A percentile compares a stretch with the other conserved stretches of the same genome.
Conservation (phyloP, 2,888 invertebrate genomes). For the Hyposoter dolosus region DNA sequence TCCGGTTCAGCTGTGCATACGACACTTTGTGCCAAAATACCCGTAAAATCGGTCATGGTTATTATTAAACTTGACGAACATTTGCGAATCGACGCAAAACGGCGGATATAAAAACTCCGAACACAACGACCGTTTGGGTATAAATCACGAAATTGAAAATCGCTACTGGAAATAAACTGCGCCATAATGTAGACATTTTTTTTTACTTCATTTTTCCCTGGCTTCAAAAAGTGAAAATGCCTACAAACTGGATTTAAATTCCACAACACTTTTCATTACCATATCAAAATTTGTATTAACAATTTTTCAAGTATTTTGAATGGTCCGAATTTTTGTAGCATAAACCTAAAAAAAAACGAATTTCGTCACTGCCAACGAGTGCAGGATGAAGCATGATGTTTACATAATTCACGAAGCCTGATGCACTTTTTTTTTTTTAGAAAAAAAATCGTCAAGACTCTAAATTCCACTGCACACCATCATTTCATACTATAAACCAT, state of each 20-base stretch:
- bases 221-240: not conserved
- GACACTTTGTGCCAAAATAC: conserved; percentile 33
- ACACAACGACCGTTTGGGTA: not conserved
- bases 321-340: not conserved
- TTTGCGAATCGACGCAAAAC: not conserved
- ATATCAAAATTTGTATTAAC: not conserved
- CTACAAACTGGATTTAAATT: not conserved
- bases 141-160: conserved; percentile 31
- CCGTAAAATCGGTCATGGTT: conserved; percentile 49
- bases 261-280: not conserved
- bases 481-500: too few species aligned
- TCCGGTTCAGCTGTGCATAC: conserved; percentile 19
- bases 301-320: not conserved
- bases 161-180: conserved; percentile 23
- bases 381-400: not conserved
- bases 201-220: not conserved
- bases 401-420: not conserved
- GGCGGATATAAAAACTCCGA: not conserved
- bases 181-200: not conserved
- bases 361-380: not conserved
- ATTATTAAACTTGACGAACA: conserved; percentile 50
- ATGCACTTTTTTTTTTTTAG: not conserved
- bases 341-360: not conserved
- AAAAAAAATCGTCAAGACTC: not conserved
- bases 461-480: not conserved